A percentile compares a stretch with the other conserved stretches of the same genome.
Conservation (phyloP, 2,797 vertebrate genomes). For the Microhierax caerulescens region DNA sequence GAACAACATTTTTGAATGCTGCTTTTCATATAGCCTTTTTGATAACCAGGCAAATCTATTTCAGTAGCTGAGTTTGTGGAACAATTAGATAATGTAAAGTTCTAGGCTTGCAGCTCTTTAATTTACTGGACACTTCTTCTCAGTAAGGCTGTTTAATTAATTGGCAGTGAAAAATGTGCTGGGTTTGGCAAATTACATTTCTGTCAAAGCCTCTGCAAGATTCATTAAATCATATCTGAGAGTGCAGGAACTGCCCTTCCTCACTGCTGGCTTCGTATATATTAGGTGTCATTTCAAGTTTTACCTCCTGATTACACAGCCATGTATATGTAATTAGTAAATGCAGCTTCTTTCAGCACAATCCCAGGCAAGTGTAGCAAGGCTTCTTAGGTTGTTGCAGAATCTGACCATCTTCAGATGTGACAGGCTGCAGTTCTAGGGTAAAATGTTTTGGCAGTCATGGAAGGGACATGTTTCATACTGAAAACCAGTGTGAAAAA, state of each 20-base stretch:
- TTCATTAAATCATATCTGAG: constrained; percentile 47
- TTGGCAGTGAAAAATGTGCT: constrained; percentile 63
- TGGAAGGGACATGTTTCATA: neutral
- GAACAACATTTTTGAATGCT: neutral
- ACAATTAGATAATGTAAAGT: constrained; percentile 65
- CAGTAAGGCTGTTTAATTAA: constrained; percentile 59
- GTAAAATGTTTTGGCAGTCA: neutral
- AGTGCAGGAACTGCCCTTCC: neutral
- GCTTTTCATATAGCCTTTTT: neutral
- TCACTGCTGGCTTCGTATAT: neutral
- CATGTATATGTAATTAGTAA: neutral
- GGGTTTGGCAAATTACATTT: constrained; percentile 64
- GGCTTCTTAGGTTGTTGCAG: neutral
- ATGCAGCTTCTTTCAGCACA: neutral
- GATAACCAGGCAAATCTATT: neutral
- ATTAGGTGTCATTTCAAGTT: neutral
- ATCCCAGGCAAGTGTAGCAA: neutral
- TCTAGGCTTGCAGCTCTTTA: constrained; percentile 36
- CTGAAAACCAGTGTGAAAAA: neutral
- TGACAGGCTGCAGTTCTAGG: neutral
- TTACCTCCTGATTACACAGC: neutral
- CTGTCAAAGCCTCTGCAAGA: constrained; percentile 26
- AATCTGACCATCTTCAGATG: neutral
- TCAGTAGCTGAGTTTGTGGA: constrained; percentile 4
- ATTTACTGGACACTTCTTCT: constrained; percentile 60